Evolutionary conservation across 2,113 vertebrate species (phyloP).

Genomic region (Notothenia rossii): DNA sequence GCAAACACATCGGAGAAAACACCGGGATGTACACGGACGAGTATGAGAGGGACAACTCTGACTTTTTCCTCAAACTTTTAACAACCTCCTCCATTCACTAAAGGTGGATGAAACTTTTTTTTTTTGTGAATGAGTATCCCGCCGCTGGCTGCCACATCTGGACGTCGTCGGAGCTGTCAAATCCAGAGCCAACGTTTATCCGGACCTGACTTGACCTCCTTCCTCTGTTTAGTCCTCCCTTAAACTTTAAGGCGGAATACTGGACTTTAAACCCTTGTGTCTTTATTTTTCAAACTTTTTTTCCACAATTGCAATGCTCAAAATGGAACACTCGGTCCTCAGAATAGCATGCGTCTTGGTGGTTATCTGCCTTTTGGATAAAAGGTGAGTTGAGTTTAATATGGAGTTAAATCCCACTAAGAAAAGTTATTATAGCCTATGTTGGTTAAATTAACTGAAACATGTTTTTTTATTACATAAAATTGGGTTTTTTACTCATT

Average conservation of each 20-base stretch:
- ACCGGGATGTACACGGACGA: slow-evolving; percentile 64
- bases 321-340: slow-evolving; percentile 76
- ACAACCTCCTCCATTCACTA: slow-evolving; percentile 42
- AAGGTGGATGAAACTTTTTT: slow-evolving; percentile 65
- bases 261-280: slow-evolving; percentile 50
- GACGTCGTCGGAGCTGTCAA: slow-evolving; percentile 65
- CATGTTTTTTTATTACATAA: neutral
- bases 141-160: slow-evolving; percentile 72
- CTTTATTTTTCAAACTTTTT: slow-evolving; percentile 13
- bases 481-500: no score
- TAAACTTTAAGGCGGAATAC: slow-evolving; percentile 51
- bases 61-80: slow-evolving; percentile 51
- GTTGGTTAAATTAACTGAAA: neutral
- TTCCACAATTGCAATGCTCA: slow-evolving; percentile 36
- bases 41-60: slow-evolving; percentile 28
- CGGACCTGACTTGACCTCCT: slow-evolving; percentile 43
- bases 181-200: slow-evolving; percentile 39
- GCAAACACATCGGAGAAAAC: slow-evolving; percentile 56
- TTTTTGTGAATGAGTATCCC: slow-evolving; percentile 72
- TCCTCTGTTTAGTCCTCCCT: neutral
- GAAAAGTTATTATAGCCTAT: neutral
- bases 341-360: slow-evolving; percentile 74
- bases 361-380: slow-evolving; percentile 73
- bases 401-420: neutral
- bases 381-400: slow-evolving; percentile 76